Conservation (phyloP, 2,888 invertebrate genomes). For the Chouioia cunea region DNA sequence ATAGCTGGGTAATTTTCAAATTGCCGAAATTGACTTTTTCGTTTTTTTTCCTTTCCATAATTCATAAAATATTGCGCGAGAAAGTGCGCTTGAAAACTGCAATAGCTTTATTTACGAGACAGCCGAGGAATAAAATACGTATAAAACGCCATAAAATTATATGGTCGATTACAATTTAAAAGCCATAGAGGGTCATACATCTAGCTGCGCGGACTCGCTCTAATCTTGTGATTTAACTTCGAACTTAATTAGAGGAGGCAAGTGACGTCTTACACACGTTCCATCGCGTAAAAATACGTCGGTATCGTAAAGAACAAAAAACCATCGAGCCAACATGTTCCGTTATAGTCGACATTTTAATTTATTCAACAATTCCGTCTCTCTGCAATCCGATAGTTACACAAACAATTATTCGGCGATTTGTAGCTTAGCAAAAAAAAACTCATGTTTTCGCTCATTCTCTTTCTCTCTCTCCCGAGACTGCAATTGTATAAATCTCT, state of each 20-base stretch:
- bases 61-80: too few species aligned
- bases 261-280: conserved; percentile 23
- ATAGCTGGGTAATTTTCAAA: not conserved
- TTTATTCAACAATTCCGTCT: conserved; percentile 33
- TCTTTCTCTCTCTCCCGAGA: conserved; percentile 15
- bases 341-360: conserved; percentile 33
- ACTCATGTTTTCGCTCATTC: not conserved
- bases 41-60: too few species aligned
- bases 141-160: conserved; percentile 35
- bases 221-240: conserved; percentile 35
- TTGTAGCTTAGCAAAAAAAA: conserved; percentile 6
- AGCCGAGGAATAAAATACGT: conserved; percentile 21
- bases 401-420: too few species aligned
- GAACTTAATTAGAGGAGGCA: conserved; percentile 39
- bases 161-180: conserved; percentile 36
- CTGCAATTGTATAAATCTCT: conserved; percentile 30
- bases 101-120: conserved; percentile 28
- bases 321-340: conserved; percentile 5
- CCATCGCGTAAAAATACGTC: conserved; percentile 26
- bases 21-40: too few species aligned
- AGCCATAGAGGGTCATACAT: not conserved
- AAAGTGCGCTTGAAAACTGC: not conserved
- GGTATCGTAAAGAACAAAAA: conserved; percentile 16
- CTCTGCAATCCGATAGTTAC: not conserved
- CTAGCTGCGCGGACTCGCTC: conserved; percentile 7